phyloP scores from a whole-genome alignment of 2,113 vertebrate genomes.

The Neotoma lepida region DNA sequence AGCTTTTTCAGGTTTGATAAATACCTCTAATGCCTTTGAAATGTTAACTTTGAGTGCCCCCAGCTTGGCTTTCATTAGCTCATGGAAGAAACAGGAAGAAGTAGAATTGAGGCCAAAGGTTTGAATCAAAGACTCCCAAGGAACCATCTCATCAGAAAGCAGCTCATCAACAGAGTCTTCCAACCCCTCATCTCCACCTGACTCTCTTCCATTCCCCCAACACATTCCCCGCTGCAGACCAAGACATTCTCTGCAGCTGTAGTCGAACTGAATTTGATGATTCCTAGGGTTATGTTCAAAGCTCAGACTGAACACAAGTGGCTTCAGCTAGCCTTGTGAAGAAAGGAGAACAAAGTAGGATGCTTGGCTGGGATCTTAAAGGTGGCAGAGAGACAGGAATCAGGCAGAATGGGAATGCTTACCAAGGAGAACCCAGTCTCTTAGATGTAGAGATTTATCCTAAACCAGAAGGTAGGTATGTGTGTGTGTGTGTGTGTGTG shows the following conservation, averaged over 20 bases:
- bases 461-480: not conserved
- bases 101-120: not conserved
- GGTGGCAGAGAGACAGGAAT: not conserved
- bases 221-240: not conserved
- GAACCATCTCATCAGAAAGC: not conserved
- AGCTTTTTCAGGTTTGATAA: constrained; percentile 76
- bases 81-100: constrained; percentile 11
- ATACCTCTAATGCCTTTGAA: constrained; percentile 79
- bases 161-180: not conserved
- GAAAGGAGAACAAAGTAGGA: not conserved
- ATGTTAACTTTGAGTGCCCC: constrained; percentile 66
- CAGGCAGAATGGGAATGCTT: not conserved
- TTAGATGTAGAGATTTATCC: not conserved
- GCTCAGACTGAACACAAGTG: not conserved
- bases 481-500: not conserved
- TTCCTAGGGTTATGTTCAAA: not conserved
- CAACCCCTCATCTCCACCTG: not conserved
- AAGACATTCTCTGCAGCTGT: not conserved
- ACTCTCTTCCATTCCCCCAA: not conserved
- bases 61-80: constrained; percentile 30
- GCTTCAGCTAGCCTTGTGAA: not conserved
- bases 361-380: not conserved
- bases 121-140: not conserved
- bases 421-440: not conserved
- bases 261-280: not conserved